These are phyloP conservation scores for Aplysia californica DNA, from an alignment of 1,140 invertebrate genomes.

Conservation along the genomic window DNA sequence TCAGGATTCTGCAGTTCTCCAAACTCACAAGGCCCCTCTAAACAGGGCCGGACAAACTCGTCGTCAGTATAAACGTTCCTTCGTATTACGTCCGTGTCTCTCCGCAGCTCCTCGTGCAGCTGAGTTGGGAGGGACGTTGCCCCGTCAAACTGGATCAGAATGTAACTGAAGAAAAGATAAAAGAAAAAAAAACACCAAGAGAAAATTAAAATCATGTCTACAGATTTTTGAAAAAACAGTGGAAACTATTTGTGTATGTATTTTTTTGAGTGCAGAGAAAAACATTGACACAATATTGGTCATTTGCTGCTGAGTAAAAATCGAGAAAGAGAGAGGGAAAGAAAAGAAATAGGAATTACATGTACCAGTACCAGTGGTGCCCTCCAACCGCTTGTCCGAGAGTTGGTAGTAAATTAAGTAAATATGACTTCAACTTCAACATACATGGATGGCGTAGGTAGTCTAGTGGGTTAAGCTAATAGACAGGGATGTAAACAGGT, in stretches of 20 bases:
- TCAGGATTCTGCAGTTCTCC: constrained; percentile 46
- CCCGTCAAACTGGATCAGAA: constrained; percentile 39
- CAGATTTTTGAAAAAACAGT: background rate
- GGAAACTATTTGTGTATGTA: background rate
- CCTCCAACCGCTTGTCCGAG: too few species aligned
- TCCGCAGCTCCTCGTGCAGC: constrained; percentile 26
- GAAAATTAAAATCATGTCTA: background rate
- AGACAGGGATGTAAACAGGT: too few species aligned
- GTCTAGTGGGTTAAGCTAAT: too few species aligned
- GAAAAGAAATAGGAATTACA: too few species aligned
- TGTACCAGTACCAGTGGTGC: too few species aligned
- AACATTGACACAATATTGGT: too few species aligned
- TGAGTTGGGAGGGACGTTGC: constrained; percentile 8
- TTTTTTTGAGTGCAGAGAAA: too few species aligned
- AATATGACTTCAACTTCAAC: too few species aligned
- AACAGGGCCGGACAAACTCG: constrained; percentile 29
- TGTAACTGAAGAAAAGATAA: background rate
- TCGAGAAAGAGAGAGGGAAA: too few species aligned
- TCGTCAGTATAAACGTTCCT: constrained; percentile 28
- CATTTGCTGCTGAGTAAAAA: too few species aligned
- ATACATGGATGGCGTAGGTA: too few species aligned
- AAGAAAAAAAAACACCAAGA: constrained; percentile 1
- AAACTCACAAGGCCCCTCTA: constrained; percentile 36
- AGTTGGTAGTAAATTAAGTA: too few species aligned
- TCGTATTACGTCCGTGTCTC: constrained; percentile 38